phyloP scores from a whole-genome alignment of 2,888 invertebrate species.

The Polymixis lichenea region DNA sequence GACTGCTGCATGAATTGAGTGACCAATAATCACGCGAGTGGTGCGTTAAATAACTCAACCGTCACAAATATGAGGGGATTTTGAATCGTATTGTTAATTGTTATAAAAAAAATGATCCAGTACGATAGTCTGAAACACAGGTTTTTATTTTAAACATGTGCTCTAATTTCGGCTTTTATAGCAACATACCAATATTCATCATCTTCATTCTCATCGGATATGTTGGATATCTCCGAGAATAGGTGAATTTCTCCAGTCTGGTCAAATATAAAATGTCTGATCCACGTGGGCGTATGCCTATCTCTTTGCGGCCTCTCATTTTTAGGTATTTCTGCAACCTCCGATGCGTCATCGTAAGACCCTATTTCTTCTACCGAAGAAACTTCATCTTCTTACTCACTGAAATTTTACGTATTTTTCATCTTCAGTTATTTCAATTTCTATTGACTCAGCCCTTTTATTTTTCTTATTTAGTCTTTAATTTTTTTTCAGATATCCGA shows the following conservation, averaged over 20 bases:
- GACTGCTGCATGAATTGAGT: too few species aligned
- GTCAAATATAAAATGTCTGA: background rate
- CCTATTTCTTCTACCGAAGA: background rate
- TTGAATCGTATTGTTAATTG: too few species aligned
- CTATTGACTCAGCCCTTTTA: background rate
- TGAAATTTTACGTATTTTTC: conserved; percentile 3
- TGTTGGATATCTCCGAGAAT: conserved; percentile 2
- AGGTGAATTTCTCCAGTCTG: background rate
- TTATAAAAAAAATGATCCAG: too few species aligned
- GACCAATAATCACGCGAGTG: too few species aligned
- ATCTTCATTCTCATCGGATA: conserved; percentile 3
- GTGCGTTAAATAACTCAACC: too few species aligned
- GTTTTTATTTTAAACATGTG: too few species aligned
- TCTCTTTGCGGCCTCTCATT: conserved; percentile 4
- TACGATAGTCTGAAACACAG: too few species aligned
- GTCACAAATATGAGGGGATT: too few species aligned
- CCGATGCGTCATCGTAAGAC: conserved; percentile 8
- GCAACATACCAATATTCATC: background rate
- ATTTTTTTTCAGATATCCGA: too few species aligned
- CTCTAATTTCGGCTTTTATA: background rate
- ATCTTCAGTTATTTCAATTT: background rate
- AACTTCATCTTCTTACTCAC: background rate
- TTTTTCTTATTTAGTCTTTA: background rate
- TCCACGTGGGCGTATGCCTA: background rate
- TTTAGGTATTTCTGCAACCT: background rate